These are phyloP conservation scores for Limnephilus rhombicus DNA, from an alignment of 2,888 invertebrate species.

Conservation along the genomic window DNA sequence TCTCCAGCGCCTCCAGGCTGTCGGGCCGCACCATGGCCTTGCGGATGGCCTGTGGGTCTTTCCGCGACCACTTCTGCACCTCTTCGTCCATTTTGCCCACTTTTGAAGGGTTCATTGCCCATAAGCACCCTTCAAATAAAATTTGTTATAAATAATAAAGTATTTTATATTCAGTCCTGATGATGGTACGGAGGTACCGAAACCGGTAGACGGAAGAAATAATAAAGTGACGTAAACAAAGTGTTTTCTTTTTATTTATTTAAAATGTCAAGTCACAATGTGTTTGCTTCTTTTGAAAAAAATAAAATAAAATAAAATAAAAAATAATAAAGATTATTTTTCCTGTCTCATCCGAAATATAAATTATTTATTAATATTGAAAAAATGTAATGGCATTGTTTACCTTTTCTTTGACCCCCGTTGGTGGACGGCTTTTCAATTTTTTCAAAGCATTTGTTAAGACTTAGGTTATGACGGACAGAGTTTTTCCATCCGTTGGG, in stretches of 20 bases:
- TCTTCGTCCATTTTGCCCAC: conserved; percentile 98
- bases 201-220: too few species aligned
- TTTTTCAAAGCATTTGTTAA: conserved; percentile 99
- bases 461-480: conserved; percentile 96
- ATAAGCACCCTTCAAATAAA: conserved; percentile 84
- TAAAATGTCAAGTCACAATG: too few species aligned
- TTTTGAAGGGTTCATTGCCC: conserved; percentile 98
- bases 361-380: conserved; percentile 2
- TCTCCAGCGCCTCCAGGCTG: conserved; percentile 88
- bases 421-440: conserved; percentile 96
- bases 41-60: conserved; percentile 94
- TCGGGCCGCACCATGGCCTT: conserved; percentile 97
- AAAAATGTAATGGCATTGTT: neutral
- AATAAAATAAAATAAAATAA: too few species aligned
- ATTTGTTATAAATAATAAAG: conserved; percentile 20
- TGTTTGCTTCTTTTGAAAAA: too few species aligned
- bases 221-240: too few species aligned
- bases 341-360: neutral
- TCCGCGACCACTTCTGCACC: conserved; percentile 97
- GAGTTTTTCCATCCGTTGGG: conserved; percentile 99
- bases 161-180: too few species aligned
- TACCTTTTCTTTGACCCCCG: conserved; percentile 89
- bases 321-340: conserved; percentile 26
- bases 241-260: too few species aligned
- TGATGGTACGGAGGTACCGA: too few species aligned